phyloP scores from a whole-genome alignment of 2,113 vertebrate species.

The Danio rerio region DNA sequence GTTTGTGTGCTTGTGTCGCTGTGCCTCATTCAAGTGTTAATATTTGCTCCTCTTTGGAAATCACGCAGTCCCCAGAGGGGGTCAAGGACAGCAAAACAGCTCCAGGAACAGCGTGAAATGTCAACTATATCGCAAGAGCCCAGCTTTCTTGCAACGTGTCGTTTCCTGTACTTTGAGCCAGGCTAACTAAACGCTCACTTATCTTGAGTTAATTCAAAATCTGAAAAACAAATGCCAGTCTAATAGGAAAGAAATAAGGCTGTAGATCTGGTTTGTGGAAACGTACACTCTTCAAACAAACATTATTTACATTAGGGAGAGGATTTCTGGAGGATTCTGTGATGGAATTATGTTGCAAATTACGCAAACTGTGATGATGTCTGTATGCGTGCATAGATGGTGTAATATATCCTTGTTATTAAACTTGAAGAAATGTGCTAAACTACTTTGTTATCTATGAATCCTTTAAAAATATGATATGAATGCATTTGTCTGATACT shows the following conservation, averaged over 20 bases:
- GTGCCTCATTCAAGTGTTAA: slow-evolving; percentile 49
- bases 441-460: not conserved
- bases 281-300: not conserved
- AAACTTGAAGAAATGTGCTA: not conserved
- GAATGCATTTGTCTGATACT: no score
- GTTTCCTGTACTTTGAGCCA: not conserved
- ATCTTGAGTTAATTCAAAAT: not conserved
- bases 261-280: not conserved
- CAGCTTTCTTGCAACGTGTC: not conserved
- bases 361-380: no score
- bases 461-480: not conserved
- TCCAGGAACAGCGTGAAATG: slow-evolving; percentile 17
- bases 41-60: slow-evolving; percentile 62
- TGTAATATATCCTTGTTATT: no score
- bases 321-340: not conserved
- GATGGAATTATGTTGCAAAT: not conserved
- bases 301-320: not conserved
- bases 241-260: not conserved
- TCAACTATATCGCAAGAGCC: not conserved
- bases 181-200: not conserved
- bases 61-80: slow-evolving; percentile 31
- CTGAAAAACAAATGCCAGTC: not conserved
- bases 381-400: not conserved
- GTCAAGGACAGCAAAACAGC: slow-evolving; percentile 38
- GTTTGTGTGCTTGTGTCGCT: slow-evolving; percentile 4